Conservation (phyloP, 2,113 vertebrate species). For the Tachuris rubrigastra region DNA sequence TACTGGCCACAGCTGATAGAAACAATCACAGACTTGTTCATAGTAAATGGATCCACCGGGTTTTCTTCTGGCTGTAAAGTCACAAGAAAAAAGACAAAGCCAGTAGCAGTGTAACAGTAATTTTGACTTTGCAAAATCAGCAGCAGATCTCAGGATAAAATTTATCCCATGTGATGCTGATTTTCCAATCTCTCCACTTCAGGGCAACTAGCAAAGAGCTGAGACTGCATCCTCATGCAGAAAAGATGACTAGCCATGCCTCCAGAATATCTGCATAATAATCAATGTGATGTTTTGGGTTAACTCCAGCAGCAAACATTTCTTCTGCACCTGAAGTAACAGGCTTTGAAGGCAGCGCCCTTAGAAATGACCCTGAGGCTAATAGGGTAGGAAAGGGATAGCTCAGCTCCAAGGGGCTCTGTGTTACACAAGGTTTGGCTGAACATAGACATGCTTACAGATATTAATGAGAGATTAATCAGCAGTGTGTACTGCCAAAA, state of each 20-base stretch:
- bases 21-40: background rate
- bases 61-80: background rate
- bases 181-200: background rate
- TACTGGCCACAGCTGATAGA: background rate
- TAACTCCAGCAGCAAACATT: background rate
- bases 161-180: background rate
- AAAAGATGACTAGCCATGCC: background rate
- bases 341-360: background rate
- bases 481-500: background rate
- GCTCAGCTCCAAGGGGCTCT: background rate
- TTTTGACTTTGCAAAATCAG: background rate
- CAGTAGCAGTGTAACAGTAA: background rate
- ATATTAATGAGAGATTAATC: background rate
- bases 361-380: background rate
- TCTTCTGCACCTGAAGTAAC: background rate
- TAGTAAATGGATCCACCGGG: background rate
- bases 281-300: background rate
- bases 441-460: background rate
- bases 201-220: background rate
- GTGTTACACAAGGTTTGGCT: background rate
- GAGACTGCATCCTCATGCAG: background rate
- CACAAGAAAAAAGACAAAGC: background rate
- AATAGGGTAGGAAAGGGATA: background rate
- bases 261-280: background rate
- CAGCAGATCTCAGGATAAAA: background rate